Evolutionary conservation across 2,113 vertebrate species (phyloP).

Genomic region (Mastomys coucha): DNA sequence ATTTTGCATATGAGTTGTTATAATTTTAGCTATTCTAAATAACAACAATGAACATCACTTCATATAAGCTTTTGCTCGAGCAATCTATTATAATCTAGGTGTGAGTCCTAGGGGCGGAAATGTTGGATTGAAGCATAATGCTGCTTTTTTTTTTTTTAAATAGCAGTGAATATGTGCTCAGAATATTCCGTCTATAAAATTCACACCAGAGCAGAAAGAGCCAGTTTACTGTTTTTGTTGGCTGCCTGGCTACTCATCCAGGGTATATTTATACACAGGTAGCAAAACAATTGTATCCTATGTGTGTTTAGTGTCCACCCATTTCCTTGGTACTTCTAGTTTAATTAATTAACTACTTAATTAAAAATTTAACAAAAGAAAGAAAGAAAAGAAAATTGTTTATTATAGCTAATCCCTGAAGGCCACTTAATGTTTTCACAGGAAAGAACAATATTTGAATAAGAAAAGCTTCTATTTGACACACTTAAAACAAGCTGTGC

Average conservation of each 20-base stretch:
- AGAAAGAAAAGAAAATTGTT: background rate
- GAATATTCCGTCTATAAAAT: constrained; percentile 38
- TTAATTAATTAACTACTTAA: background rate
- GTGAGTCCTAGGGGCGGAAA: constrained; percentile 42
- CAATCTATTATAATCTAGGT: constrained; percentile 54
- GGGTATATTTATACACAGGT: background rate
- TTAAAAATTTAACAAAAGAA: background rate
- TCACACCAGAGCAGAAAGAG: background rate
- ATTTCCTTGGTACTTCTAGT: constrained; percentile 37
- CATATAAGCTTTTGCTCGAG: constrained; percentile 56
- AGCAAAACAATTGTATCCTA: background rate
- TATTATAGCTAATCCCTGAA: constrained; percentile 14
- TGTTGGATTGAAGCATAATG: constrained; percentile 35
- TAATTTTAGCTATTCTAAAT: constrained; percentile 62
- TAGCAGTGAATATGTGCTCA: background rate
- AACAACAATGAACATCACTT: constrained; percentile 31
- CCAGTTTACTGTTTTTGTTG: background rate
- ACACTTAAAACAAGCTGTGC: background rate
- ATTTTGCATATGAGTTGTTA: constrained; percentile 63
- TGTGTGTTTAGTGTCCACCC: background rate
- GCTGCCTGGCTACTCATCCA: background rate
- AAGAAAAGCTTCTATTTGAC: constrained; percentile 35
- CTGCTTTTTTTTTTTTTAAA: constrained; percentile 56
- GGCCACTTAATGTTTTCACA: background rate
- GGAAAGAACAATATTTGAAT: constrained; percentile 31